Evolutionary conservation across 2,113 vertebrate genomes (phyloP).

Genomic region (Tor tambroides): DNA sequence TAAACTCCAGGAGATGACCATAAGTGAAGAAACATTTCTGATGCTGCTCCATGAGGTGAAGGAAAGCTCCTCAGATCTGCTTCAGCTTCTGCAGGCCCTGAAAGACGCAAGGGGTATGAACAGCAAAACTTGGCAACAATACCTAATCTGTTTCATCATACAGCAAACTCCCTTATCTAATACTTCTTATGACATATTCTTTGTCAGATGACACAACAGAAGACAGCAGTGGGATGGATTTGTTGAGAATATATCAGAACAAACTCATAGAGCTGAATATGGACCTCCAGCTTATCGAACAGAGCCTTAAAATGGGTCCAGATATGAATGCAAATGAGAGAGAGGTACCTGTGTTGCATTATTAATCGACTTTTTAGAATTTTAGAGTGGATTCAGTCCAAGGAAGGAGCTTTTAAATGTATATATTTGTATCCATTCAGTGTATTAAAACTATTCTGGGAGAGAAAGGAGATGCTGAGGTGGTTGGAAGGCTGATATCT

Average conservation of each 20-base stretch:
- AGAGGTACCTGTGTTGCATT: slow-evolving; percentile 65
- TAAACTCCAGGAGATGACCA: slow-evolving; percentile 70
- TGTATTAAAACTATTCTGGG: slow-evolving; percentile 61
- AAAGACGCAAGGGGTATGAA: slow-evolving; percentile 21
- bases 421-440: slow-evolving; percentile 33
- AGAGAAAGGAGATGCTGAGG: slow-evolving; percentile 27
- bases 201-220: slow-evolving; percentile 21
- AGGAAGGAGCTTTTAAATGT: not conserved
- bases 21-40: slow-evolving; percentile 74
- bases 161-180: too few relatives aligned
- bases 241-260: slow-evolving; percentile 68
- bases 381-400: not conserved
- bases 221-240: slow-evolving; percentile 67
- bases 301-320: slow-evolving; percentile 62
- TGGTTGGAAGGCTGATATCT: slow-evolving; percentile 63
- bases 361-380: not conserved
- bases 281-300: slow-evolving; percentile 64
- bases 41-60: slow-evolving; percentile 74
- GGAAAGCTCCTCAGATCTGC: slow-evolving; percentile 66
- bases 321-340: slow-evolving; percentile 68
- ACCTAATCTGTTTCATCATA: not conserved
- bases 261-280: slow-evolving; percentile 68
- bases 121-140: not conserved
- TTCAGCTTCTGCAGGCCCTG: slow-evolving; percentile 70
- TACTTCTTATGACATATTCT: not conserved